Evolutionary conservation across 64 coral and sea anemone genomes (phyloP).

Genomic region (Anthopleura sola): DNA sequence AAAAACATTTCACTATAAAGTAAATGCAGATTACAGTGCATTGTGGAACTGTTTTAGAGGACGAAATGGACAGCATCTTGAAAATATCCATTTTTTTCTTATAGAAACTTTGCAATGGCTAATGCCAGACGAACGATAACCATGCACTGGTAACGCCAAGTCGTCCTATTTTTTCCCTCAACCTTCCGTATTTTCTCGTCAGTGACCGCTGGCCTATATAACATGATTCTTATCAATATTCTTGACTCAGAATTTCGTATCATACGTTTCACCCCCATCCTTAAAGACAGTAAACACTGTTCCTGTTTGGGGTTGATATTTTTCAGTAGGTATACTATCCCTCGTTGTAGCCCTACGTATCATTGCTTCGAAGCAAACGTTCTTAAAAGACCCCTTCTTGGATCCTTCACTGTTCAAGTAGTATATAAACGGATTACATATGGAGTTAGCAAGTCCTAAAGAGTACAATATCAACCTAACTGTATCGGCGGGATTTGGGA

Average conservation of each 20-base stretch:
- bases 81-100: too few species aligned
- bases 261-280: neutral
- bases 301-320: neutral
- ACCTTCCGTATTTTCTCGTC: too few species aligned
- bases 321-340: neutral
- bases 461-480: slow-evolving; percentile 43
- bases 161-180: too few species aligned
- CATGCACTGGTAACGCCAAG: too few species aligned
- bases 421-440: slow-evolving; percentile 79
- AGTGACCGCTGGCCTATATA: too few species aligned
- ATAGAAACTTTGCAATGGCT: too few species aligned
- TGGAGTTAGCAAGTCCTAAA: slow-evolving; percentile 46
- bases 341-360: neutral
- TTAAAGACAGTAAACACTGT: neutral
- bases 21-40: too few species aligned
- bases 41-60: too few species aligned
- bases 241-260: neutral
- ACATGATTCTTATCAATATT: too few species aligned
- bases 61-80: too few species aligned
- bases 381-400: slow-evolving; percentile 36
- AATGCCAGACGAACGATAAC: too few species aligned
- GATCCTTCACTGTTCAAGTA: slow-evolving; percentile 56
- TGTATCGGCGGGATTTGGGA: slow-evolving; percentile 56
- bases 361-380: slow-evolving; percentile 27
- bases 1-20: too few species aligned